Conservation (phyloP, 2,888 invertebrate genomes). For the Hyles lineata region DNA sequence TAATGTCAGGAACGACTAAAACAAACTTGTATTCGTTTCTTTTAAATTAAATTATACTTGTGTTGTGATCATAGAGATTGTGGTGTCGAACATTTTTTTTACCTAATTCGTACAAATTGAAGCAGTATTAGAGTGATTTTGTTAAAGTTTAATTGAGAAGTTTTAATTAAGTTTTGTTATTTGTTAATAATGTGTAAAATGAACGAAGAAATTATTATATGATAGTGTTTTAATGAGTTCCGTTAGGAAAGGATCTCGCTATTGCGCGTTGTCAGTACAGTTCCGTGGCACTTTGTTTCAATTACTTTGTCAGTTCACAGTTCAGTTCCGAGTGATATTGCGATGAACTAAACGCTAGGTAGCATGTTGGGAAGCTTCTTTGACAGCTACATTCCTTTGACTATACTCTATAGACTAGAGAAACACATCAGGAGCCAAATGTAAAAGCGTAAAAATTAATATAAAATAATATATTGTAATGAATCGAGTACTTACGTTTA, state of each 20-base stretch:
- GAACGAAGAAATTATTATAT: constrained; percentile 58
- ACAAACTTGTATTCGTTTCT: constrained; percentile 34
- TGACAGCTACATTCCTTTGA: constrained; percentile 15
- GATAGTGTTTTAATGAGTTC: constrained; percentile 33
- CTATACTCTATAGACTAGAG: constrained; percentile 24
- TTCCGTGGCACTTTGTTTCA: constrained; percentile 29
- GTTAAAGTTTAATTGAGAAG: constrained; percentile 82
- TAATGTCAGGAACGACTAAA: constrained; percentile 10
- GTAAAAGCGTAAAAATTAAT: constrained; percentile 72
- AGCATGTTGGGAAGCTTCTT: neutral
- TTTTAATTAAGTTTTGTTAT: constrained; percentile 84
- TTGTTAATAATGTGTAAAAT: constrained; percentile 73
- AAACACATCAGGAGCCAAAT: constrained; percentile 78
- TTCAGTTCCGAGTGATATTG: constrained; percentile 21
- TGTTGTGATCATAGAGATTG: constrained; percentile 71
- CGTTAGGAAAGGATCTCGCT: constrained; percentile 27
- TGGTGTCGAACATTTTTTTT: constrained; percentile 62
- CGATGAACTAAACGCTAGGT: constrained; percentile 9
- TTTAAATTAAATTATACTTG: constrained; percentile 39
- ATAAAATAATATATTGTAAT: constrained; percentile 72
- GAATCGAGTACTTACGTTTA: constrained; percentile 72
- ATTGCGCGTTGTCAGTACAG: constrained; percentile 37
- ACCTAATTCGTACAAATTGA: constrained; percentile 84
- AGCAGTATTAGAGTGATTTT: constrained; percentile 85
- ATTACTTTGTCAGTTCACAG: constrained; percentile 13